These are phyloP conservation scores for Alethe castanea DNA, from an alignment of 2,113 vertebrate species.

Conservation along the genomic window DNA sequence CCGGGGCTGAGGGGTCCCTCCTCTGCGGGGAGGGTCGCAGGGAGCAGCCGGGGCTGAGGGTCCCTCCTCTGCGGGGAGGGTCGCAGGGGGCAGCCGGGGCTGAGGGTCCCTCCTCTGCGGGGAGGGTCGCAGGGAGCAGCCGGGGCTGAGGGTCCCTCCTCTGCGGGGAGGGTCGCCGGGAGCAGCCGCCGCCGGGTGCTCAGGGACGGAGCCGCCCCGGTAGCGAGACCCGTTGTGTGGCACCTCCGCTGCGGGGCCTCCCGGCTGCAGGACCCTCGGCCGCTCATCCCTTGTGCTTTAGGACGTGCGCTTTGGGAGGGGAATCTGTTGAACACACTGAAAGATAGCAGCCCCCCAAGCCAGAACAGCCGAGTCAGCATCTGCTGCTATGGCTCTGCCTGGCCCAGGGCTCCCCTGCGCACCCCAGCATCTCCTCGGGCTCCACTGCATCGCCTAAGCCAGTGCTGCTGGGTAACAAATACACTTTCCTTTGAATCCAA, in stretches of 20 bases:
- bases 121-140: neutral
- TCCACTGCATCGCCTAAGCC: neutral
- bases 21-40: neutral
- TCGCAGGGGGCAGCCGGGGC: neutral
- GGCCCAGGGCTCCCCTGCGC: neutral
- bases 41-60: neutral
- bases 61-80: neutral
- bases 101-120: neutral
- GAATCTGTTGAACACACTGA: neutral
- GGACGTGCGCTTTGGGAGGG: neutral
- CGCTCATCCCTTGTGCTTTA: neutral
- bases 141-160: too few species aligned
- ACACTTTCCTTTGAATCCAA: neutral
- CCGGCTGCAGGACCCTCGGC: neutral
- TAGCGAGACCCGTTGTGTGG: too few species aligned
- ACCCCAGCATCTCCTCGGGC: neutral
- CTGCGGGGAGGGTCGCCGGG: neutral
- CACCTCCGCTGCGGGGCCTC: neutral
- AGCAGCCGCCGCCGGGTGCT: neutral
- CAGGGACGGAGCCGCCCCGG: neutral
- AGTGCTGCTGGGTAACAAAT: neutral
- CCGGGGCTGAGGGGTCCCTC: too few species aligned
- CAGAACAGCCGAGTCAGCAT: neutral
- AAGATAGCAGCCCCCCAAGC: fast-evolving
- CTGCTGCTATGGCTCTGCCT: neutral